phyloP scores from a whole-genome alignment of 2,113 vertebrate species.

The Jacana jacana region DNA sequence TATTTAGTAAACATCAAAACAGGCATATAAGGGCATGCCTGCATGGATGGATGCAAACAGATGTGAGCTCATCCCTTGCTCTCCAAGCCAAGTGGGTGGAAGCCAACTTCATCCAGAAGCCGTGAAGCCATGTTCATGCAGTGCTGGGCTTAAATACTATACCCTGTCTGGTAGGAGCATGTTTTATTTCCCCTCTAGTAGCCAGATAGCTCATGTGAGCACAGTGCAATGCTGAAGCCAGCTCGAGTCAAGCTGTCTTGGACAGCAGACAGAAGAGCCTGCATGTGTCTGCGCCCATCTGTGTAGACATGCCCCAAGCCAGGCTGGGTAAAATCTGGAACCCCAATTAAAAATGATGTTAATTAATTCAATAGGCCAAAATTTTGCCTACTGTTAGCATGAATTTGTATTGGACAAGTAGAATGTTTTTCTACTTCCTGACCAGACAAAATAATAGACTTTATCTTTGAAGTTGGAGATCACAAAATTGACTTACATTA shows the following conservation, averaged over 20 bases:
- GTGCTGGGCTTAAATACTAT: background rate
- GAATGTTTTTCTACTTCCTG: background rate
- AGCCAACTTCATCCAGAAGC: background rate
- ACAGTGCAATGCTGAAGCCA: background rate
- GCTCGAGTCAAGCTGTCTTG: background rate
- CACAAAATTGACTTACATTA: background rate
- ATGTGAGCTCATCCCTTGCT: background rate
- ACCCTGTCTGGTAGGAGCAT: background rate
- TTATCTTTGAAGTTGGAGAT: constrained; percentile 19
- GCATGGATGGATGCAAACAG: background rate
- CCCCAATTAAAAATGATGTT: constrained; percentile 4
- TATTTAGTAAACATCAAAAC: constrained; percentile 21
- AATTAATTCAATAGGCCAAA: constrained; percentile 37
- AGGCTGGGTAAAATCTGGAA: constrained; percentile 18
- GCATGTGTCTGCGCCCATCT: background rate
- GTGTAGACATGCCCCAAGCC: constrained; percentile 54
- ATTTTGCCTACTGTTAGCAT: background rate
- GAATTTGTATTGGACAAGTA: background rate
- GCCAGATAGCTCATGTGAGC: background rate
- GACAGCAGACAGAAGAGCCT: constrained; percentile 19
- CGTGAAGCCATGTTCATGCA: background rate
- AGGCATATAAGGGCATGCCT: background rate
- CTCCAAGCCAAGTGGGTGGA: background rate
- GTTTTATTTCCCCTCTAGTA: background rate
- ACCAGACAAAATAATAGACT: constrained; percentile 4